A percentile compares a stretch with the other conserved stretches of the same genome.
phyloP scores from a whole-genome alignment of 30 jellyfish, hydroid and myxozoan species.

The Sanderia malayensis region DNA sequence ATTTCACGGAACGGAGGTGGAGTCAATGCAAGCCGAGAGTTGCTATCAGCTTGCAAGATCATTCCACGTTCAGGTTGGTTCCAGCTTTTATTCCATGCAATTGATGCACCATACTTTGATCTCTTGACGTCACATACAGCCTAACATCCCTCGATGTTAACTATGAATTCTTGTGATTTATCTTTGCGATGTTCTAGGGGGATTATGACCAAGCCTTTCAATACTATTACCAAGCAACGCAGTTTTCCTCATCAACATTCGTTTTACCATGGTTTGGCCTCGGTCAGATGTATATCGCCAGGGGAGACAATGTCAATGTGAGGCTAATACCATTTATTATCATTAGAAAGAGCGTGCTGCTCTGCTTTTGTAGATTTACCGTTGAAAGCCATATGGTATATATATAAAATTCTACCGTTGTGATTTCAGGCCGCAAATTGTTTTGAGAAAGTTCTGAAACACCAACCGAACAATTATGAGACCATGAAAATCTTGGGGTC shows the following conservation, averaged over 20 bases:
- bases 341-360: too few relatives aligned
- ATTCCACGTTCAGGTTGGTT: constrained; percentile 91
- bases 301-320: constrained; percentile 88
- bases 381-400: too few relatives aligned
- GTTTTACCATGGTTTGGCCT: constrained; percentile 96
- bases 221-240: constrained; percentile 93
- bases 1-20: constrained; percentile 92
- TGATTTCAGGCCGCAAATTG: constrained; percentile 87
- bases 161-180: too few relatives aligned
- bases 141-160: too few relatives aligned
- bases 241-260: constrained; percentile 86
- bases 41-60: constrained; percentile 91
- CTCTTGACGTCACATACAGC: too few relatives aligned
- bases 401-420: too few relatives aligned
- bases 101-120: too few relatives aligned
- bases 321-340: constrained; percentile 6
- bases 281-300: constrained; percentile 94
- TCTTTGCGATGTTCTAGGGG: constrained; percentile 71
- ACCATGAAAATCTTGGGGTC: constrained; percentile 95
- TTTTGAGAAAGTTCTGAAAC: constrained; percentile 89
- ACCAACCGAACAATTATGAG: constrained; percentile 82
- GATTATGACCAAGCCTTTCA: constrained; percentile 94
- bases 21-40: constrained; percentile 96
- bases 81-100: too few relatives aligned
- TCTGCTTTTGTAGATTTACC: too few relatives aligned